Evolutionary conservation across 2,113 vertebrate species (phyloP), one percentile per base, ranked within the genome.

Genomic region (Bujurquina vittata): DNA sequence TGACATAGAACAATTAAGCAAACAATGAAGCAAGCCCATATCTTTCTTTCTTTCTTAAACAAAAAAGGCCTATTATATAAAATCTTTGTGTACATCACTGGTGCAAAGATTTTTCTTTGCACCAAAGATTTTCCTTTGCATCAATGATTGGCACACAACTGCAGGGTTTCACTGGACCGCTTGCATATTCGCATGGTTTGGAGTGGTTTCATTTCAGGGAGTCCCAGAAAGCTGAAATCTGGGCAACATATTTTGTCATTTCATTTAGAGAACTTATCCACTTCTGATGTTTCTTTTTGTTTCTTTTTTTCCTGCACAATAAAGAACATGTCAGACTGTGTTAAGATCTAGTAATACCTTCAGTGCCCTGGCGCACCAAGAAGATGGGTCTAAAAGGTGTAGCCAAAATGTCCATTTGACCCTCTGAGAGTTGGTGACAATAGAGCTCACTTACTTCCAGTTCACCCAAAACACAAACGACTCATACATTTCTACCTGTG

Each of bases 371-470:
- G 17, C 18, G 31, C 10, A 72, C 17, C 23, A 52, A 52, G 20
- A 55, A 55, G 54, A n/a, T 6, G 35, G 35, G 35, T 37, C 9
- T 37, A 37, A 37, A 17, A 4, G 17, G 15, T 49, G 17, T 17
- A 17, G 15, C 46, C 46, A 49, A 49, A 17, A 49, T 49, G 1
- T 49, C 46, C 46, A 72, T 54, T 72, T 72, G 67, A 54, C 67
- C 17, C 67, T n/a, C 26, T 54, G 31, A 72, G 18, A 72, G 67
- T 72, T 69, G 65, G 43, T 69, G 65, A 52, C 65, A 69, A 69
- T 17, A 52, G 65, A 69, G 10, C 65, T 69, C 65, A 20, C 43
- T 20, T 31, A 4, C 43, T 69, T 49, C 40, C 23, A 67, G 23
- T 49, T 49, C 65, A 49, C 40, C 40, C 17, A 23, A 69, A 52